A percentile compares a stretch with the other conserved stretches of the same genome.
These are phyloP conservation scores for Rachycentron canadum DNA, from an alignment of 2,797 vertebrate species.

Conservation along the genomic window DNA sequence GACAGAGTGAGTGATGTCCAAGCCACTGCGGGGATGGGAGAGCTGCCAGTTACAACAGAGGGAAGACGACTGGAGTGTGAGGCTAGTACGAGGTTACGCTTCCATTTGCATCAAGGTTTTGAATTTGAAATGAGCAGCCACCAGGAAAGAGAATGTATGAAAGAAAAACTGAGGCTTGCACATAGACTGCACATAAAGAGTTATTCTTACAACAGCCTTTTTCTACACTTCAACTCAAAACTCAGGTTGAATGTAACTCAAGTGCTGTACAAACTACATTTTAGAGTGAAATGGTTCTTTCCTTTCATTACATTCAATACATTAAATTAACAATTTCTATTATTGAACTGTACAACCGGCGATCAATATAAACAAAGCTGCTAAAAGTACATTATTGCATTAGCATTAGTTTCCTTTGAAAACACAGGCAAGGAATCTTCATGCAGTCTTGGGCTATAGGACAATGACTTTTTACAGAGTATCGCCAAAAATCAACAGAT, in stretches of 20 bases:
- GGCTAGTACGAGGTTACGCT: conserved; percentile 48
- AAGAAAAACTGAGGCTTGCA: conserved; percentile 1
- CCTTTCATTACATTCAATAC: background rate
- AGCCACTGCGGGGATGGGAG: conserved; percentile 20
- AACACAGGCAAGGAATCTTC: too few species aligned
- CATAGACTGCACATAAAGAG: background rate
- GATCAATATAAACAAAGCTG: background rate
- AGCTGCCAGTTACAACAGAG: conserved; percentile 43
- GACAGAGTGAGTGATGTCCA: conserved; percentile 31
- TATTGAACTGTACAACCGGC: too few species aligned
- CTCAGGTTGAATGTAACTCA: background rate
- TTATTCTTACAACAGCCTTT: conserved; percentile 2
- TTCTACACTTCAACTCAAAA: background rate
- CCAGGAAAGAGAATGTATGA: background rate
- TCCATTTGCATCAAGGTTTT: conserved; percentile 38
- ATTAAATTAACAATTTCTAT: background rate
- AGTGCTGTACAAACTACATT: background rate
- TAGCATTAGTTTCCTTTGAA: too few species aligned
- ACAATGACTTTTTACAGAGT: too few species aligned
- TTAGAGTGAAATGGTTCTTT: too few species aligned
- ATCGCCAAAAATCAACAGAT: background rate
- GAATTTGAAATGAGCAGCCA: conserved; percentile 52
- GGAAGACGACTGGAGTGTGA: conserved; percentile 28
- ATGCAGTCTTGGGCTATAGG: too few species aligned
- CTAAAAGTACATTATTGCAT: too few species aligned